These are phyloP conservation scores for Pseudomugil tenellus DNA, from an alignment of 2,797 vertebrate species.

Conservation along the genomic window DNA sequence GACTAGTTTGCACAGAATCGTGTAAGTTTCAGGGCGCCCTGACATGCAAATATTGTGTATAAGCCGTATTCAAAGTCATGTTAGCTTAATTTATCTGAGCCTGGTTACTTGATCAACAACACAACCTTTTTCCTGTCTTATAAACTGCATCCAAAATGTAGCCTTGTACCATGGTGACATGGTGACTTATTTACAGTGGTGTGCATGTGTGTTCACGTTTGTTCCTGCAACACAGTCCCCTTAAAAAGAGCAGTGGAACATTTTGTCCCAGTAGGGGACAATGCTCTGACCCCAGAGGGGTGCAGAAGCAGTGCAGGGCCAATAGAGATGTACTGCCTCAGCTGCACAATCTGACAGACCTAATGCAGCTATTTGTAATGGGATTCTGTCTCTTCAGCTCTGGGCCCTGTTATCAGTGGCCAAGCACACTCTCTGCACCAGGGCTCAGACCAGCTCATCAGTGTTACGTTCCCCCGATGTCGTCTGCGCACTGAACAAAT, in stretches of 20 bases:
- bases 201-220: slow-evolving; percentile 7
- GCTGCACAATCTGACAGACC: slow-evolving; percentile 72
- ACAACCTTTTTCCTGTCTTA: slow-evolving; percentile 14
- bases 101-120: slow-evolving; percentile 10
- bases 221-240: slow-evolving; percentile 17
- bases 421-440: slow-evolving; percentile 38
- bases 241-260: slow-evolving; percentile 40
- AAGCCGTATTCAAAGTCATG: slow-evolving; percentile 5
- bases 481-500: slow-evolving; percentile 45
- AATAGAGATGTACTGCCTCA: slow-evolving; percentile 70
- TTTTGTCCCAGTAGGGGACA: slow-evolving; percentile 55
- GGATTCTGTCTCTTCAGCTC: slow-evolving; percentile 48
- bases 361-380: slow-evolving; percentile 75
- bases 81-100: slow-evolving; percentile 7
- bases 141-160: slow-evolving; percentile 6
- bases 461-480: slow-evolving; percentile 12
- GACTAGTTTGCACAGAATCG: too few species aligned
- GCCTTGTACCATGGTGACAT: slow-evolving; percentile 9
- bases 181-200: background rate
- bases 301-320: slow-evolving; percentile 56
- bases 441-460: slow-evolving; percentile 52
- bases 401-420: slow-evolving; percentile 51
- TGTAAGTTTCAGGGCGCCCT: too few species aligned
- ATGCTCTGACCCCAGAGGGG: slow-evolving; percentile 58
- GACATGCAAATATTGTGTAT: background rate